Percentiles rank a stretch among this genome's conserved stretches.
phyloP scores from a whole-genome alignment of 2,888 invertebrate genomes.

The Drosophila barbarae region DNA sequence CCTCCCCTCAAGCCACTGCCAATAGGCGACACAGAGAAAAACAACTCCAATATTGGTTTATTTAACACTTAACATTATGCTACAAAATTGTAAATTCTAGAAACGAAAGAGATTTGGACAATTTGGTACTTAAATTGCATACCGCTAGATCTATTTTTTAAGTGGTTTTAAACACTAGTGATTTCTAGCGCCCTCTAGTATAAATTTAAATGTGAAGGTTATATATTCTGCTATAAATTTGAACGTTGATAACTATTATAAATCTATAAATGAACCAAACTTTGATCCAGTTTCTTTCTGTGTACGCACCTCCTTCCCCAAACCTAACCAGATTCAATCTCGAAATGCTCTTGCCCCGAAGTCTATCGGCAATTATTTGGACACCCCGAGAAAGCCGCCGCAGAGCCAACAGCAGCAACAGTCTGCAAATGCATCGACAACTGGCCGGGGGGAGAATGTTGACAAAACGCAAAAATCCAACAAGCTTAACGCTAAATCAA shows the following conservation, averaged over 20 bases:
- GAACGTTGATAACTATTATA: too few relatives aligned
- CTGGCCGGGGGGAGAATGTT: conserved; percentile 62
- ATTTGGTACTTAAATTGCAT: too few relatives aligned
- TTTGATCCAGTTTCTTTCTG: conserved; percentile 4
- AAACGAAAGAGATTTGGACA: too few relatives aligned
- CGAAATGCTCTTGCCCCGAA: conserved; percentile 41
- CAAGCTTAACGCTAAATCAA: conserved; percentile 73
- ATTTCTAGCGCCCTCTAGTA: too few relatives aligned
- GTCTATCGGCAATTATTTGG: conserved; percentile 55
- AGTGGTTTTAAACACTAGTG: too few relatives aligned
- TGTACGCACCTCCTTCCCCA: conserved; percentile 26
- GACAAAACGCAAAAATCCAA: conserved; percentile 72
- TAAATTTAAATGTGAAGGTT: too few relatives aligned
- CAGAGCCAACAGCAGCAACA: conserved; percentile 35
- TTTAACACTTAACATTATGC: too few relatives aligned
- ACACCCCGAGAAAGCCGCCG: conserved; percentile 43
- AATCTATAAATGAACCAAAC: too few relatives aligned
- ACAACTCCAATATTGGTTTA: neutral
- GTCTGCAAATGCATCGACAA: conserved; percentile 57
- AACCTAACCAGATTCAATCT: conserved; percentile 39
- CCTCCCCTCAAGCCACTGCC: neutral
- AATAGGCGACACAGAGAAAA: conserved; percentile 9
- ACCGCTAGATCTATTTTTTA: too few relatives aligned
- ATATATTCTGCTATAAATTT: too few relatives aligned
- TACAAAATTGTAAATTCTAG: too few relatives aligned